A percentile compares a stretch with the other conserved stretches of the same genome.
phyloP scores from a whole-genome alignment of 2,113 vertebrate genomes.

The Strix aluco region DNA sequence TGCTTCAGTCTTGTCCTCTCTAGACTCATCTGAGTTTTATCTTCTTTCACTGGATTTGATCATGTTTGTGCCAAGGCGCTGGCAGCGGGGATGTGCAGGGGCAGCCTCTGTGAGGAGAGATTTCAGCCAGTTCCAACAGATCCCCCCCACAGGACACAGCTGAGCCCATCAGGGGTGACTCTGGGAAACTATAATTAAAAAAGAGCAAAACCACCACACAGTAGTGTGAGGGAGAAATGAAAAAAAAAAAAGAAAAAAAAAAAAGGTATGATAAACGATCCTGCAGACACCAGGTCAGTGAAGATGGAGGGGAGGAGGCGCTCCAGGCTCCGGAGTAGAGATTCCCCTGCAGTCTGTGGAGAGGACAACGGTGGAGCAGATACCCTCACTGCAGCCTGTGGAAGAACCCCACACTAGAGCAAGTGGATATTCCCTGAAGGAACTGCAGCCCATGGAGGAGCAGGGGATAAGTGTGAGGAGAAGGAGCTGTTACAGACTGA shows the following conservation, averaged over 20 bases:
- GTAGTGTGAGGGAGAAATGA: not conserved
- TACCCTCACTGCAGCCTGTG: not conserved
- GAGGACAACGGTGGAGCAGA: not conserved
- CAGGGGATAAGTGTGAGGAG: not conserved
- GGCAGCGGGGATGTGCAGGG: fast-evolving
- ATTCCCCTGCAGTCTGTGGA: not conserved
- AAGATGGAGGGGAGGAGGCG: not conserved
- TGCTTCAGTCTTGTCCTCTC: not conserved
- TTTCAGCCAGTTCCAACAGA: not conserved
- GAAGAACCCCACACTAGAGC: not conserved
- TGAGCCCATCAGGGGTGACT: not conserved
- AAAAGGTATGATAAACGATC: not conserved
- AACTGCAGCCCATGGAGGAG: not conserved
- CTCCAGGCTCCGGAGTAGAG: not conserved
- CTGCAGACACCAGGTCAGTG: not conserved
- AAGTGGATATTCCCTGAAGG: not conserved
- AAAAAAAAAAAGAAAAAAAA: not conserved
- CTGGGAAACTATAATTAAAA: not conserved
- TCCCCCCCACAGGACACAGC: not conserved
- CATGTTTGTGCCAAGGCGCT: fast-evolving
- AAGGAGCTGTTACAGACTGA: not conserved
- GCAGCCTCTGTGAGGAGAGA: not conserved
- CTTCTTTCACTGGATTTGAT: not conserved
- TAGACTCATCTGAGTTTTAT: not conserved
- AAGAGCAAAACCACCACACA: not conserved